Evolutionary conservation across 2,888 invertebrate genomes (phyloP), one percentile per base, ranked within the genome.

Genomic region (Tuta absoluta): DNA sequence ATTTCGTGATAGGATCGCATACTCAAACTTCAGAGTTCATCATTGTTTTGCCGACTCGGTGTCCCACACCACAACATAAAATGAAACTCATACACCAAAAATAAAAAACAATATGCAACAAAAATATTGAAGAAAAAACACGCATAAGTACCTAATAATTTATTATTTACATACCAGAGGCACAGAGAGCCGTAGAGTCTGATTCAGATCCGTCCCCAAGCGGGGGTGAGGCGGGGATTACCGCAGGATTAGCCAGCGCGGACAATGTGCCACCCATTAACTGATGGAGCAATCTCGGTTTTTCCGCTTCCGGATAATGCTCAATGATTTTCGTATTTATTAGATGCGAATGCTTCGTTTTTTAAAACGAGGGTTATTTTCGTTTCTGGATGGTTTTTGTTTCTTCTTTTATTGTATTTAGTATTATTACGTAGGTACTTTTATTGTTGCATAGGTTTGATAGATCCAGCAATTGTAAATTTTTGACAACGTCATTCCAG

Each of bases 251-350:
- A 83, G 77, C 72, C 68, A 76, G 75, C 77, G 71, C 75, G 74
- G 73, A 82, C 81, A 83, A 82, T 84, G 78, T 75, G 73, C 75
- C 68, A 75, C 69, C 75, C 74, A 77, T 73, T 74, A 72, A 70
- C 69, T 72, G 75, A 77, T 75, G 77, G 75, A 59, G 21, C 38
- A 12, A 56, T 56, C 56, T 33, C 56, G 5, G 56, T 56, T 56
- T 56, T 56, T 56, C 33, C 33, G 33, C 28, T n/a, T 10, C 24
- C n/a, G 56, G 33, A 56, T 56, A 33, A 56, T 56, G 28, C 33
- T 33, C 33, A 33, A 56, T 56, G 56, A 59, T 17, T 21, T 59
- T 59, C 28, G 24, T 33, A 56, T 56, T 56, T 53, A 53, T 23
- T 53, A 23, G 51, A 53, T 24, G 23, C 5, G 41, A 41, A 14